Percentiles rank a stretch among this genome's conserved stretches.
These are phyloP conservation scores for Burhinus oedicnemus DNA, from an alignment of 2,113 vertebrate genomes.

Conservation along the genomic window DNA sequence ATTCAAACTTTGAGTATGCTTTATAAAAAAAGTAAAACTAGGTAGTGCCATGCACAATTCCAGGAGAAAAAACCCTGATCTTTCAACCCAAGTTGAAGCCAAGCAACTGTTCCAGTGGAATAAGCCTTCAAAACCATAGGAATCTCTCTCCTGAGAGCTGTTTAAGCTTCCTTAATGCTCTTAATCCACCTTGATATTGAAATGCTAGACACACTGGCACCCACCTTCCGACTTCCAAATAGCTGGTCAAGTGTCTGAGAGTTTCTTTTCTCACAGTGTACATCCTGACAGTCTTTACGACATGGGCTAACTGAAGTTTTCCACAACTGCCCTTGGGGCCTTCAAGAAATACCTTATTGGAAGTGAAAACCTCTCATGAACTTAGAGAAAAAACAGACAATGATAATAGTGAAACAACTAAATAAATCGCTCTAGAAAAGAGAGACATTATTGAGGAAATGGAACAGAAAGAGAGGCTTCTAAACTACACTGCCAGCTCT, in stretches of 20 bases:
- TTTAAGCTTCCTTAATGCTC: constrained; percentile 66
- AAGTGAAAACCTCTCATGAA: not conserved
- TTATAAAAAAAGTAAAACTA: not conserved
- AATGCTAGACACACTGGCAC: constrained; percentile 64
- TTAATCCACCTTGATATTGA: constrained; percentile 68
- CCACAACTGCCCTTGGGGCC: not conserved
- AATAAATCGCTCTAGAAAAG: not conserved
- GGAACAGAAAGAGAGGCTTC: not conserved
- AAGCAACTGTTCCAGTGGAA: constrained; percentile 33
- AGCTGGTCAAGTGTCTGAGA: not conserved
- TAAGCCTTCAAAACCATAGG: constrained; percentile 31
- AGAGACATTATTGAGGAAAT: not conserved
- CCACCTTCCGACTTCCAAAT: constrained; percentile 34
- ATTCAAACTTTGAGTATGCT: not conserved
- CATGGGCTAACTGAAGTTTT: not conserved
- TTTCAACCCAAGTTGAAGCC: constrained; percentile 17
- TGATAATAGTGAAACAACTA: not conserved
- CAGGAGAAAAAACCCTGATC: not conserved
- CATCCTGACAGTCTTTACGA: not conserved
- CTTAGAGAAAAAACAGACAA: not conserved
- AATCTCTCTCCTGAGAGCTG: constrained; percentile 41
- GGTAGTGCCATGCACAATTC: not conserved
- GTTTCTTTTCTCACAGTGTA: not conserved
- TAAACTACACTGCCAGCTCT: not conserved
- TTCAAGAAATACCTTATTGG: not conserved